These are phyloP conservation scores for Tanypteryx hageni DNA, from an alignment of 2,888 invertebrate genomes.

Conservation along the genomic window DNA sequence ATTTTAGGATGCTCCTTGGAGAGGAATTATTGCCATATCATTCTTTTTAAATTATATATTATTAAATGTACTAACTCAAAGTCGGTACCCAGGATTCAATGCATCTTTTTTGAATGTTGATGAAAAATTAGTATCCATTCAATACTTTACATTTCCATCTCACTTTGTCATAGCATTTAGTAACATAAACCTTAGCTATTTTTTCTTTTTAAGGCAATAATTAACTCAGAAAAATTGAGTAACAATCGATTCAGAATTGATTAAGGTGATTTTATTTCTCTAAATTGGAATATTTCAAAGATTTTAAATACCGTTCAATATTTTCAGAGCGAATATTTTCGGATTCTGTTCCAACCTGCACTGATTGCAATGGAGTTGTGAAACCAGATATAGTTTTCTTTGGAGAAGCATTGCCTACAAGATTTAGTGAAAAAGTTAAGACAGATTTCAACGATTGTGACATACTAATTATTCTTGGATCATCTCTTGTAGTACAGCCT, in stretches of 20 bases:
- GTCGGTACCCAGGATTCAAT: too few species aligned
- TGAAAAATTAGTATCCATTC: too few species aligned
- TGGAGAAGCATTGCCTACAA: slow-evolving; percentile 90
- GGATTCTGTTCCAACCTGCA: slow-evolving; percentile 87
- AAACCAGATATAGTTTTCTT: slow-evolving; percentile 98
- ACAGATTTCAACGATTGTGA: slow-evolving; percentile 92
- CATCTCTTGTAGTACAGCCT: slow-evolving; percentile 95
- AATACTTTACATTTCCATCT: too few species aligned
- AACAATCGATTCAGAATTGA: slow-evolving; percentile 24
- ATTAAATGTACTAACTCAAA: too few species aligned
- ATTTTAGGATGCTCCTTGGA: too few species aligned
- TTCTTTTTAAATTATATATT: too few species aligned
- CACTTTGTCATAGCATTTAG: too few species aligned
- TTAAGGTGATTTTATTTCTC: not conserved
- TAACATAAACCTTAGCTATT: too few species aligned
- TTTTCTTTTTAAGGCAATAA: too few species aligned
- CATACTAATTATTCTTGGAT: slow-evolving; percentile 95
- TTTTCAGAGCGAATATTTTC: slow-evolving; percentile 83
- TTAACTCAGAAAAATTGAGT: not conserved
- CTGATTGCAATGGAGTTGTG: slow-evolving; percentile 85
- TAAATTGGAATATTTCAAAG: not conserved
- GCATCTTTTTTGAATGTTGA: too few species aligned
- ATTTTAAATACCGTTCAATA: slow-evolving; percentile 60
- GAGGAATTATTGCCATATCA: too few species aligned
- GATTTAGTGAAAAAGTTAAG: slow-evolving; percentile 83